Evolutionary conservation across 1,140 invertebrate species (phyloP).

Genomic region (Orchestia grillus): DNA sequence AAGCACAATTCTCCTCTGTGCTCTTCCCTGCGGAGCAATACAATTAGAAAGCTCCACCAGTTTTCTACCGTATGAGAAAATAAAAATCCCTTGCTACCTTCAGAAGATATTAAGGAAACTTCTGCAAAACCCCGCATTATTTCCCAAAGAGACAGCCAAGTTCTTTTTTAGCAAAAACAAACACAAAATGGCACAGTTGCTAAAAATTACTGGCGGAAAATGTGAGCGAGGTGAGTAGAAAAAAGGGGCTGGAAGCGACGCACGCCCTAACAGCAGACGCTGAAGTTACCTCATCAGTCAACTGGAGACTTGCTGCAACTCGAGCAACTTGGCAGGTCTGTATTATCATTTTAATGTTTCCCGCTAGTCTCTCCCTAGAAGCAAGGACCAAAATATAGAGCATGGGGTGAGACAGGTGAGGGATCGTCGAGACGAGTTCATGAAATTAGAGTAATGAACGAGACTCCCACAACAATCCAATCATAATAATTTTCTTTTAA

Average conservation of each 20-base stretch:
- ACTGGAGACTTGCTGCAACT: not conserved
- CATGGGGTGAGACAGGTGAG: not conserved
- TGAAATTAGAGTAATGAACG: not conserved
- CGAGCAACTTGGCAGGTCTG: slow-evolving; percentile 12
- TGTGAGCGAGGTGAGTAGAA: not conserved
- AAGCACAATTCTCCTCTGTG: not conserved
- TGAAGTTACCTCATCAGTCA: slow-evolving; percentile 40
- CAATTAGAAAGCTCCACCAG: not conserved
- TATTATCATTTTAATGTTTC: slow-evolving; percentile 44
- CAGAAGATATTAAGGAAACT: not conserved
- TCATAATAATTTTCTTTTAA: not conserved
- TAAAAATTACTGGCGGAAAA: not conserved
- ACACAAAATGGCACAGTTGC: not conserved
- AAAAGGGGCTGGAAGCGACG: not conserved
- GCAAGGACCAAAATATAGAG: not conserved
- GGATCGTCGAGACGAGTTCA: not conserved
- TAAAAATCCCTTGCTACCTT: not conserved
- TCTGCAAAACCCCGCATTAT: not conserved
- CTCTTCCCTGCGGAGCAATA: not conserved
- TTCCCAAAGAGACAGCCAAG: not conserved
- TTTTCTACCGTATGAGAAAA: not conserved
- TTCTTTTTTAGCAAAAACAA: not conserved
- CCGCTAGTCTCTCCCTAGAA: not conserved
- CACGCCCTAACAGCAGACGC: not conserved
- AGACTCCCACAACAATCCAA: not conserved